These are phyloP conservation scores for Oreocharis arfaki DNA, from an alignment of 2,113 vertebrate species.

Conservation along the genomic window DNA sequence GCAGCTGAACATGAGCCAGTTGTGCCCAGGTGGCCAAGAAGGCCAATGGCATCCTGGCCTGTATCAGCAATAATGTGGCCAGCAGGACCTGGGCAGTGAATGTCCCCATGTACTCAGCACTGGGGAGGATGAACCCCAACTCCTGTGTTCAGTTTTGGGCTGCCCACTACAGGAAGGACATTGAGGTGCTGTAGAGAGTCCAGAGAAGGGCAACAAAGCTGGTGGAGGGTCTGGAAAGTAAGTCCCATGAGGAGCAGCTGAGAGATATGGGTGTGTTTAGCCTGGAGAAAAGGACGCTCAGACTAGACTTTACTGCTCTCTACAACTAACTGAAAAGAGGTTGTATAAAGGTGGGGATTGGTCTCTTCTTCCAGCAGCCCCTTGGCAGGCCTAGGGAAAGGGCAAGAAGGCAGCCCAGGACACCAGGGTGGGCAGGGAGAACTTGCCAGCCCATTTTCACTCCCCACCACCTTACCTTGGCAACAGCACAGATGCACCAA, in stretches of 20 bases:
- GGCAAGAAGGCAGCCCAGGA: not conserved
- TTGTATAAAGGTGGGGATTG: rapidly evolving
- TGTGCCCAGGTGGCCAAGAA: not conserved
- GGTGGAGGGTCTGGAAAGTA: not conserved
- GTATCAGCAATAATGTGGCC: not conserved
- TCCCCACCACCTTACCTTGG: not conserved
- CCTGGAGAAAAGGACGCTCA: not conserved
- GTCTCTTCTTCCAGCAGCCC: not conserved
- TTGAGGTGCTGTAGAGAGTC: not conserved
- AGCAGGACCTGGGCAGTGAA: not conserved
- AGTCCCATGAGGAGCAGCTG: not conserved
- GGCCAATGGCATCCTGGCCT: not conserved
- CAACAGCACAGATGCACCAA: not conserved
- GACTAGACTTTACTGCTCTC: not conserved
- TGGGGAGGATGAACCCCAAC: not conserved
- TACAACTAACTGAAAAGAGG: not conserved
- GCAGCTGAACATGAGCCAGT: not conserved
- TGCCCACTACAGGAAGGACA: not conserved
- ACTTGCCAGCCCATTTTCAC: not conserved
- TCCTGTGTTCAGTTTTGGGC: not conserved
- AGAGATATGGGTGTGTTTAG: not conserved
- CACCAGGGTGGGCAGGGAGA: not conserved
- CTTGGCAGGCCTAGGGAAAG: not conserved
- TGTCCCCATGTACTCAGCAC: rapidly evolving
- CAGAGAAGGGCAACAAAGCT: not conserved